phyloP scores from a whole-genome alignment of 2,888 invertebrate genomes.

The Tetrapedia diversipes region DNA sequence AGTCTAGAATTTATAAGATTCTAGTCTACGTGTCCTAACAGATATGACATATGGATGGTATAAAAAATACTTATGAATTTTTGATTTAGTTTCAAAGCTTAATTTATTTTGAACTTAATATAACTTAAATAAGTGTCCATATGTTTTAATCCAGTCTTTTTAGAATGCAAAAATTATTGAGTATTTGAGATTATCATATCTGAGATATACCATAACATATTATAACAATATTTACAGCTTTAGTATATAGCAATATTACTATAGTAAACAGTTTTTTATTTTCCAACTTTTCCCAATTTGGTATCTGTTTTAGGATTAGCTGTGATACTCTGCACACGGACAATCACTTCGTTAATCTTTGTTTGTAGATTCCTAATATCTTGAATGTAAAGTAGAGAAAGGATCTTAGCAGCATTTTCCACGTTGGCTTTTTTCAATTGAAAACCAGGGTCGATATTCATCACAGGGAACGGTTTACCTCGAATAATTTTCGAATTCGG shows the following conservation, averaged over 20 bases:
- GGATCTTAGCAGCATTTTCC: conserved; percentile 89
- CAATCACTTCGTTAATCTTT: conserved; percentile 96
- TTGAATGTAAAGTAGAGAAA: conserved; percentile 92
- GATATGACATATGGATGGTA: no score
- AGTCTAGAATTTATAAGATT: no score
- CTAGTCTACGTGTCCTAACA: no score
- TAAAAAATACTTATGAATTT: neutral
- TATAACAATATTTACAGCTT: neutral
- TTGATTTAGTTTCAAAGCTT: neutral
- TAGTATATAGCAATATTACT: neutral
- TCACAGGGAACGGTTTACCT: conserved; percentile 89
- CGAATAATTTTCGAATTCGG: conserved; percentile 84
- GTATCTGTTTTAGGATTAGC: conserved; percentile 99
- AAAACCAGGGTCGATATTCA: conserved; percentile 87
- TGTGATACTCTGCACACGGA: conserved; percentile 95
- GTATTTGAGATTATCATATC: neutral
- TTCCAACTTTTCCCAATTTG: conserved; percentile 95
- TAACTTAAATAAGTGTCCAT: neutral
- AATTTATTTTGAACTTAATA: neutral
- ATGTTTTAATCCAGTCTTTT: neutral
- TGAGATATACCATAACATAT: neutral
- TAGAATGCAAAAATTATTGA: neutral
- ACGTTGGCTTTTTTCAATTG: conserved; percentile 87
- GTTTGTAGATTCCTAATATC: conserved; percentile 95
- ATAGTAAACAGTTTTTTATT: conserved; percentile 71